Evolutionary conservation across 2,797 vertebrate species (phyloP), one percentile per base, ranked within the genome.

Genomic region (Borostomias antarcticus): DNA sequence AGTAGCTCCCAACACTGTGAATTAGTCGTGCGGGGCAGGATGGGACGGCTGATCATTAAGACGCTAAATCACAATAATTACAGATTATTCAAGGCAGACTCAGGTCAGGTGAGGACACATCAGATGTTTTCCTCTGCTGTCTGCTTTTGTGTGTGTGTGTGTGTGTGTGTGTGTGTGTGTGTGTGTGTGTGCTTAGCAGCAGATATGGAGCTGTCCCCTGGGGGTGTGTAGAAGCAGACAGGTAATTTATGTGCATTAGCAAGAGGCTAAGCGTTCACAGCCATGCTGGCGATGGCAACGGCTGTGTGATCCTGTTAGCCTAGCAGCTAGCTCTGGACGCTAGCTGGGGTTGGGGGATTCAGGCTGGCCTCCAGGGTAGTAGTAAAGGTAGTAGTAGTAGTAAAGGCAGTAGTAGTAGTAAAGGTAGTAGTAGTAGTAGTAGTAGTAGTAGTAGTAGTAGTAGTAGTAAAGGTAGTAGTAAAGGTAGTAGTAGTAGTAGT

Each of bases 231-330:
- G 19, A 28, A 11, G 64, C 57, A 75, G 69, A 62, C 60, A 53
- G 63, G 60, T 78, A 9, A 68, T 77, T 68, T 73, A 76, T 71
- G 68, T 69, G 57, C 11, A 17, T 47, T 64, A 71, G 50, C 32
- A 51, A 35, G 45, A 43, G 62, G 58, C 62, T 37, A 45, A 73
- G 56, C 40, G 29, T 40, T 29, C 48, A 64, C 54, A 9, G 52
- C 52, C 53, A 19, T 63, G 53, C 47, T 11, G 25, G 15, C 47
- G 50, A 60, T 37, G 40, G 4, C 19, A 58, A 50, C 17, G 37
- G 4, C 3, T 57, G 50, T 0, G 66, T 70, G 69, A 69, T 50
- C 74, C 63, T 68, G 68, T 63, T 58, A 64, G n/a, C 15, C 2
- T 19, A 28, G 9, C 40, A n/a, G 17, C 48, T 51, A 51, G 19